These are phyloP conservation scores for Seriola rivoliana DNA, from an alignment of 2,113 vertebrate species.

Conservation along the genomic window DNA sequence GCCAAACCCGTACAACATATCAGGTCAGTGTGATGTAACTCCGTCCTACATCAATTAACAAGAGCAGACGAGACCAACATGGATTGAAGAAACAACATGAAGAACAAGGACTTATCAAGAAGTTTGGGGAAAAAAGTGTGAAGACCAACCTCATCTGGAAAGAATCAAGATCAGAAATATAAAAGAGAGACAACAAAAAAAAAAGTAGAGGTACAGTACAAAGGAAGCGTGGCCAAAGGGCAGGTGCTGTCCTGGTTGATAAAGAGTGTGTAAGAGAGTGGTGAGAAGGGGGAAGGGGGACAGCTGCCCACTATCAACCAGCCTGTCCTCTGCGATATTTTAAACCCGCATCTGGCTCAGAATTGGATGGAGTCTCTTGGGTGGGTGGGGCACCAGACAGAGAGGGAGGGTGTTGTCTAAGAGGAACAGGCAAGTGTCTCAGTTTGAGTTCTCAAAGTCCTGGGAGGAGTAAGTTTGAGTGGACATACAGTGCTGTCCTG, in stretches of 20 bases:
- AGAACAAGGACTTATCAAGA: neutral
- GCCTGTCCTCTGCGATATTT: slow-evolving; percentile 81
- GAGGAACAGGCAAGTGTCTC: slow-evolving; percentile 58
- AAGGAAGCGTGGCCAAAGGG: slow-evolving; percentile 7
- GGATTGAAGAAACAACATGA: slow-evolving; percentile 6
- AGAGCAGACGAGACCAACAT: neutral
- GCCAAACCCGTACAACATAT: slow-evolving; percentile 11
- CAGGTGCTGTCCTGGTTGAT: slow-evolving; percentile 21
- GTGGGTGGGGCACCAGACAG: slow-evolving; percentile 53
- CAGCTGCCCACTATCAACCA: slow-evolving; percentile 76
- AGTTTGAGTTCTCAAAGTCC: slow-evolving; percentile 49
- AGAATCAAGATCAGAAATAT: neutral
- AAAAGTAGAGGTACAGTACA: neutral
- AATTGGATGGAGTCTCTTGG: slow-evolving; percentile 63
- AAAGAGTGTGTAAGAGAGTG: slow-evolving; percentile 15
- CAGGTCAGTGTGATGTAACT: neutral
- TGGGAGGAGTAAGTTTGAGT: slow-evolving; percentile 50
- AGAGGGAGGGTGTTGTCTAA: slow-evolving; percentile 27
- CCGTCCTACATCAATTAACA: neutral
- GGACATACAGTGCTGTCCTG: slow-evolving; percentile 35
- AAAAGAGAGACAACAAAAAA: neutral
- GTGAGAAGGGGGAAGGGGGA: slow-evolving; percentile 54
- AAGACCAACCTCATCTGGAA: neutral
- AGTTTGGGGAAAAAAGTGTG: neutral
- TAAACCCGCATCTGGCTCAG: slow-evolving; percentile 75